phyloP scores from a whole-genome alignment of 2,888 invertebrate genomes.

The Andrena hattorfiana region DNA sequence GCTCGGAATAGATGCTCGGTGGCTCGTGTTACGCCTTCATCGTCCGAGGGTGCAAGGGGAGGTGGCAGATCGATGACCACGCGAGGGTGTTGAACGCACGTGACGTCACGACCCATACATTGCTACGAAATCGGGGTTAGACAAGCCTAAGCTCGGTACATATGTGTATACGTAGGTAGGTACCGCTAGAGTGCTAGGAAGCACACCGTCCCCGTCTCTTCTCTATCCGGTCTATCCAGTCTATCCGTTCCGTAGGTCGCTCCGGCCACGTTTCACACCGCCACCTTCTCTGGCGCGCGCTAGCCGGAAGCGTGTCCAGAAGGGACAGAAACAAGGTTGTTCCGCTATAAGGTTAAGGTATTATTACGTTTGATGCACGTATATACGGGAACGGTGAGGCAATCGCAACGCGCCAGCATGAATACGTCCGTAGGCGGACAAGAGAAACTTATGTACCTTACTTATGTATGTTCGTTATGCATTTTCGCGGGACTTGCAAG shows the following conservation, averaged over 20 bases:
- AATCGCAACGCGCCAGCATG: background rate
- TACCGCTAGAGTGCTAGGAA: conserved; percentile 17
- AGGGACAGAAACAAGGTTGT: conserved; percentile 47
- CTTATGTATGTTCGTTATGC: conserved; percentile 47
- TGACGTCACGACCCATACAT: conserved; percentile 66
- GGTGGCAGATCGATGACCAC: conserved; percentile 66
- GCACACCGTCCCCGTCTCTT: conserved; percentile 8
- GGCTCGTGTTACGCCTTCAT: conserved; percentile 62
- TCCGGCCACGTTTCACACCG: conserved; percentile 9
- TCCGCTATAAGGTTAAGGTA: conserved; percentile 29
- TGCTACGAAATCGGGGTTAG: conserved; percentile 64
- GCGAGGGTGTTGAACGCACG: conserved; percentile 65
- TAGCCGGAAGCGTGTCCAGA: conserved; percentile 52
- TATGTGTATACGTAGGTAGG: too few species aligned
- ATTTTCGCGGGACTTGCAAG: conserved; percentile 30
- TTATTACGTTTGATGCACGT: conserved; percentile 48
- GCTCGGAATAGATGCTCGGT: conserved; percentile 52
- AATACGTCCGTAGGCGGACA: background rate
- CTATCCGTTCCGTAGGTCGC: conserved; percentile 14
- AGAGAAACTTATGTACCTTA: conserved; percentile 2
- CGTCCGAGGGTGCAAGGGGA: conserved; percentile 49
- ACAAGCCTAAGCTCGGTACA: conserved; percentile 58
- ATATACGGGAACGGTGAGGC: conserved; percentile 2
- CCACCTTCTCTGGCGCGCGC: background rate
- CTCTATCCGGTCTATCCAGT: conserved; percentile 14